Evolutionary conservation across 1,140 invertebrate genomes (phyloP).

Genomic region (Himalopsyche phryganea): DNA sequence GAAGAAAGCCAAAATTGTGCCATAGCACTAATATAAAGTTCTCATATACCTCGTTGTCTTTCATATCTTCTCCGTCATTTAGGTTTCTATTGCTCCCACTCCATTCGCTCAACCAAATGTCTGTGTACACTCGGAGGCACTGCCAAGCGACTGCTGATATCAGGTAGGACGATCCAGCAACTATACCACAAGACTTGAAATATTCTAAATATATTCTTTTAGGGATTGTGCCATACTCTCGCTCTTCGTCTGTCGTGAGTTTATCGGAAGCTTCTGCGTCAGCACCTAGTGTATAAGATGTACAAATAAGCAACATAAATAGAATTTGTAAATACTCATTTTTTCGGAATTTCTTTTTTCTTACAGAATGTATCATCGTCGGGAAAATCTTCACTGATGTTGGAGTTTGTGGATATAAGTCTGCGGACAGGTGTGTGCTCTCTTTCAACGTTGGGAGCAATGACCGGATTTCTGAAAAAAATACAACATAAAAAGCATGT

Average conservation of each 20-base stretch:
- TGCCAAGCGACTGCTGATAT: constrained; percentile 57
- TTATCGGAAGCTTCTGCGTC: constrained; percentile 13
- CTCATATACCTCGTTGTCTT: not conserved
- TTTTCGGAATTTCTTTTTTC: too few species aligned
- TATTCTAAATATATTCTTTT: constrained; percentile 62
- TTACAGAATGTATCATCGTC: constrained; percentile 44
- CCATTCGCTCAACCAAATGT: constrained; percentile 65
- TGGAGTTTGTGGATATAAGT: constrained; percentile 46
- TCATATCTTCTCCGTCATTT: not conserved
- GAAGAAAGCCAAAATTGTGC: too few species aligned
- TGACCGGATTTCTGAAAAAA: not conserved
- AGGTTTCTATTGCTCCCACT: constrained; percentile 38
- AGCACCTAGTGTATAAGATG: too few species aligned
- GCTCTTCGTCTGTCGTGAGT: constrained; percentile 50
- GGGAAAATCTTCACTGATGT: constrained; percentile 43
- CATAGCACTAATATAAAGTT: too few species aligned
- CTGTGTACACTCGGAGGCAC: constrained; percentile 57
- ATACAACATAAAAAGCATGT: too few species aligned
- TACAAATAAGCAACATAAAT: not conserved
- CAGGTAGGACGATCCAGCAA: constrained; percentile 54
- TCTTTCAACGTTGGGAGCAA: constrained; percentile 11
- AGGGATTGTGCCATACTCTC: constrained; percentile 62
- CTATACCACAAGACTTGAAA: constrained; percentile 58
- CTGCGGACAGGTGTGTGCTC: constrained; percentile 35
- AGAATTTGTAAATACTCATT: too few species aligned